Evolutionary conservation across 2,888 invertebrate species (phyloP), one percentile per base, ranked within the genome.

Genomic region (Cryptus armator): DNA sequence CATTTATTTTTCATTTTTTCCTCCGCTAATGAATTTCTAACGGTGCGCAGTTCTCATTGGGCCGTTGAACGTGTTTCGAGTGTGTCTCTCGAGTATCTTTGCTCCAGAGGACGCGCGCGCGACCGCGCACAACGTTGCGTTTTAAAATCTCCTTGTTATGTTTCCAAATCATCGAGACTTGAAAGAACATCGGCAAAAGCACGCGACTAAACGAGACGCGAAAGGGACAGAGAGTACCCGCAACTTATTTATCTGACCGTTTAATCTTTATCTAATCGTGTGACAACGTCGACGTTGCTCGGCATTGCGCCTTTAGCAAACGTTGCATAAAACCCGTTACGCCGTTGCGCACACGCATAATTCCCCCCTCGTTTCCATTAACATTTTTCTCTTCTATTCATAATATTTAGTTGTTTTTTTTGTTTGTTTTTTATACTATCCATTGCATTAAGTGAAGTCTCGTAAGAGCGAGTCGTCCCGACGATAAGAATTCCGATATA

Each of bases 231-330:
- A 59, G 29, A 12, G 29, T 59, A 4, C 14, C 29, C 29, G 51
- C 53, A 71, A 84, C 56, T 37, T 71, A 81, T 62, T 76, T 80
- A 72, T 76, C 56, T 59, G 48, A 14, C 76, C 75, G 48, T 67
- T 59, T 68, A 72, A 72, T 74, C 74, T 62, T 62, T 83, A 74
- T 83, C 79, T 70, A 83, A 83, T 83, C 74, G 62, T 48, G 51
- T 32, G 80, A 76, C 62, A 83, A 71, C 37, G 51, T 62, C 44
- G 59, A 44, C 29, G 37, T 48, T 59, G 72, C 46, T 46, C 5
- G 19, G 14, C 1, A 53, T 46, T 53, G 24, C 44, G 43, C 48
- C 48, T 14, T 16, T 53, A 6, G 62, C 24, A 24, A 19, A 59
- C 48, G 59, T 59, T 59, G 59, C 59, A 71, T 56, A 80, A 67